phyloP scores from a whole-genome alignment of 2,113 vertebrate genomes.

The Arenaria interpres region DNA sequence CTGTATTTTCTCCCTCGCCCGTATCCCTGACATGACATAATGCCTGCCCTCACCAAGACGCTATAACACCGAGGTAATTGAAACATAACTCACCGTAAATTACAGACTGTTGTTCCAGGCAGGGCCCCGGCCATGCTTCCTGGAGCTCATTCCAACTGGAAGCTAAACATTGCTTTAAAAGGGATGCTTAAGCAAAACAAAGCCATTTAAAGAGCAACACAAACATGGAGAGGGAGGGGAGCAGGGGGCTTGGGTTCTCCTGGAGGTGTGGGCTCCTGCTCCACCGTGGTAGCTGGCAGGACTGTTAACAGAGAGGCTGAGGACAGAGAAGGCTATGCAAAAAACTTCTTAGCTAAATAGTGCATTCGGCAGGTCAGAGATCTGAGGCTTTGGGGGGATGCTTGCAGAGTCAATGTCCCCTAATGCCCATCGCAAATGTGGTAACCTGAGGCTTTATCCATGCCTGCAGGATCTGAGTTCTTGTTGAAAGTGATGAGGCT shows the following conservation, averaged over 20 bases:
- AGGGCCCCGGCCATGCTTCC: slow-evolving; percentile 70
- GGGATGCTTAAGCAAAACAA: slow-evolving; percentile 74
- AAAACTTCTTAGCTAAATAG: background rate
- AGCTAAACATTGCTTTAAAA: slow-evolving; percentile 78
- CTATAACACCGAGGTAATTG: slow-evolving; percentile 83
- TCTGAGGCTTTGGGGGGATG: background rate
- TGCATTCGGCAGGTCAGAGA: background rate
- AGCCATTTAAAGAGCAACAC: slow-evolving; percentile 57
- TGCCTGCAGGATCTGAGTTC: background rate
- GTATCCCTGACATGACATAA: slow-evolving; percentile 81
- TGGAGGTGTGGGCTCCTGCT: background rate
- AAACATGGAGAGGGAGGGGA: slow-evolving; percentile 14
- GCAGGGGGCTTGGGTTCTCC: background rate
- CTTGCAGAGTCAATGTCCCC: background rate
- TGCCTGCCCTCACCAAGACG: slow-evolving; percentile 77
- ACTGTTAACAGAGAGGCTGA: background rate
- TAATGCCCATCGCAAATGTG: fast-evolving
- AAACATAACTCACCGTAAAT: slow-evolving; percentile 86
- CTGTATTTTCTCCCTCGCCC: slow-evolving; percentile 77
- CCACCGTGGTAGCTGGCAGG: background rate
- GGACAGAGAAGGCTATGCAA: background rate
- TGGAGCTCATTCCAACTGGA: slow-evolving; percentile 78
- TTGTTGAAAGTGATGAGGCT: background rate
- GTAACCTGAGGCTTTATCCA: background rate
- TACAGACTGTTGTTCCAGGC: slow-evolving; percentile 76